Conservation (phyloP, 2,888 invertebrate species). For the Diloba caeruleocephala region DNA sequence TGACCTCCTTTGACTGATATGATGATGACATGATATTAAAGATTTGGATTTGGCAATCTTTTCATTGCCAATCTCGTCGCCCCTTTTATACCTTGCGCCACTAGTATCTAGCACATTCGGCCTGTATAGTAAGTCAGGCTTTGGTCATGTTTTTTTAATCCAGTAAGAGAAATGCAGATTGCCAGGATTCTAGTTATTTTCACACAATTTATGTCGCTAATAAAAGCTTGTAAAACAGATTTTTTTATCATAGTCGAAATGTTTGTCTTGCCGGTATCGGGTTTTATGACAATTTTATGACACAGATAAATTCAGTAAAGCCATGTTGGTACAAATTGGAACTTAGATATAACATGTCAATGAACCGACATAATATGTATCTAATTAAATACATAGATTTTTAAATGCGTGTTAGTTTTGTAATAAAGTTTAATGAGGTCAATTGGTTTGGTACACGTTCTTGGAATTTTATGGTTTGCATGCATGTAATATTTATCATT, state of each 20-base stretch:
- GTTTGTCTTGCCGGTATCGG: slow-evolving; percentile 65
- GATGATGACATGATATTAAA: too few species aligned
- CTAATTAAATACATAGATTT: slow-evolving; percentile 50
- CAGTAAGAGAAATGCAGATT: too few species aligned
- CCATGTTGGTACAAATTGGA: slow-evolving; percentile 71
- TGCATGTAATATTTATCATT: slow-evolving; percentile 24
- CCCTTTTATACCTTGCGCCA: too few species aligned
- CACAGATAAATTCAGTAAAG: slow-evolving; percentile 65
- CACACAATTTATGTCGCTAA: slow-evolving; percentile 18
- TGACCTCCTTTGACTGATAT: too few species aligned
- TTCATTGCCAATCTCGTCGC: too few species aligned
- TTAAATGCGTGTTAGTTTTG: slow-evolving; percentile 54
- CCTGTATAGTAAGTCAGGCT: too few species aligned
- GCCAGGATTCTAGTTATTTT: background rate
- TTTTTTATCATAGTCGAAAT: slow-evolving; percentile 55
- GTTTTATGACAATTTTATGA: slow-evolving; percentile 81
- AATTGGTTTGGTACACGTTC: slow-evolving; percentile 33
- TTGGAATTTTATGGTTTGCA: slow-evolving; percentile 21
- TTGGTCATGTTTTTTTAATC: too few species aligned
- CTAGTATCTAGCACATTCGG: too few species aligned
- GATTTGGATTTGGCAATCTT: too few species aligned
- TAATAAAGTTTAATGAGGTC: slow-evolving; percentile 53
- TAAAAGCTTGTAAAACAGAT: slow-evolving; percentile 36
- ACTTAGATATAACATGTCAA: slow-evolving; percentile 70
- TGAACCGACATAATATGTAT: slow-evolving; percentile 64